Evolutionary conservation across 2,113 vertebrate genomes (phyloP), one percentile per base, ranked within the genome.

Genomic region (Otolemur garnettii): DNA sequence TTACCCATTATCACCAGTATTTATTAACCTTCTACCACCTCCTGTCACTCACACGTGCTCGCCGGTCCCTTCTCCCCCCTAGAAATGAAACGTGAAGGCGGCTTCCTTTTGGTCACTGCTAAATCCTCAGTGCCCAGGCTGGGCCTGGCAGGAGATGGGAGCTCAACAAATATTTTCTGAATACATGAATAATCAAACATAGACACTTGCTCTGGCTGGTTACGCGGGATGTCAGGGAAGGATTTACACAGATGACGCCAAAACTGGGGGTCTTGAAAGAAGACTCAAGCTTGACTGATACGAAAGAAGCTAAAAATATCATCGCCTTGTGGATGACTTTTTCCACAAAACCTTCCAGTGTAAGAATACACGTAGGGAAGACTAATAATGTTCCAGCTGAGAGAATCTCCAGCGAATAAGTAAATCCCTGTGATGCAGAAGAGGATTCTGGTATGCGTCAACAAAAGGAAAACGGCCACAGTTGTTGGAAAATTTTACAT

Each of bases 201-300:
- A 33, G 30, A 59, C 18, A 30, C 33, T n/a, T 38, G 26, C 28
- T 92, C 50, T 50, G 30, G 50, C 26, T 87, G 21, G 22, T 35
- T 80, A 82, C 7, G 19, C 59, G 71, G 26, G 81, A 17, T 50
- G 71, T 30, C 35, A 64, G 18, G 18, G 57, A 93, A 14, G 17
- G 26, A 75, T 55, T 90, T 22, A 74, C 7, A 82, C n/a, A 80
- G 77, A 78, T 80, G n/a, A 84, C 38, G 69, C 18, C 53, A 7
- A 71, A 96, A 94, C 45, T 94, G 71, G 28, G 78, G 28, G 78
- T 89, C 55, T 79, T 77, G n/a, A 89, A 59, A 86, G 66, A 81
- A 83, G 30, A 74, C 21, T 75, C 71, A 90, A 62, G 72, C 62
- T 69, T 88, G 57, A 69, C 50, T 79, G 74, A 79, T 30, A 38